Conservation (phyloP, 2,113 vertebrate genomes). For the Nanger granti region DNA sequence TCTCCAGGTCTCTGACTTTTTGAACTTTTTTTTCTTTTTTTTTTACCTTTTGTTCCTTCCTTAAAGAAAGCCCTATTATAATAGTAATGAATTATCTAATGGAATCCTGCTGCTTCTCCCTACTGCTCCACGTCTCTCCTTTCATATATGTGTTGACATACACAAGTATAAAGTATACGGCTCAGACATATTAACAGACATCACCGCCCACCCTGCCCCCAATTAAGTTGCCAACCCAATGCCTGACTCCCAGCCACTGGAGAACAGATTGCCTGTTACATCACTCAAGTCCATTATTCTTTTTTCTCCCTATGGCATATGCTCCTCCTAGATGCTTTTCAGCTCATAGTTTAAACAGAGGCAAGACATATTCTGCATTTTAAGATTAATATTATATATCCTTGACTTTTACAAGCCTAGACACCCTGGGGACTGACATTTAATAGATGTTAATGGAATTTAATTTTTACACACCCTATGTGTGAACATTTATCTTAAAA, state of each 20-base stretch:
- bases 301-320: neutral
- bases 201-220: neutral
- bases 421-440: slow-evolving; percentile 36
- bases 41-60: slow-evolving; percentile 18
- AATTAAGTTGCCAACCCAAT: slow-evolving; percentile 25
- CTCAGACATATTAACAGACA: slow-evolving; percentile 18
- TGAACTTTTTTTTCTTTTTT: neutral
- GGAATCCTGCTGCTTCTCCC: slow-evolving; percentile 21
- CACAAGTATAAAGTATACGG: neutral
- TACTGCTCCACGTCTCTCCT: slow-evolving; percentile 22
- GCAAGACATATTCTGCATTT: slow-evolving; percentile 37
- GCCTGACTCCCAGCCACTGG: neutral
- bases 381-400: slow-evolving; percentile 45
- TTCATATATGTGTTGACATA: slow-evolving; percentile 37
- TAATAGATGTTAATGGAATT: slow-evolving; percentile 62
- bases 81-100: slow-evolving; percentile 38
- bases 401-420: slow-evolving; percentile 49
- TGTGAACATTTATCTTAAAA: slow-evolving; percentile 36
- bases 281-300: slow-evolving; percentile 14
- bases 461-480: slow-evolving; percentile 34
- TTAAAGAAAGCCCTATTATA: slow-evolving; percentile 37
- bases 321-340: slow-evolving; percentile 16
- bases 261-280: slow-evolving; percentile 9
- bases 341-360: slow-evolving; percentile 26
- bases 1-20: slow-evolving; percentile 18